Evolutionary conservation across 2,888 invertebrate genomes (phyloP).

Genomic region (Polydrusus tereticollis): DNA sequence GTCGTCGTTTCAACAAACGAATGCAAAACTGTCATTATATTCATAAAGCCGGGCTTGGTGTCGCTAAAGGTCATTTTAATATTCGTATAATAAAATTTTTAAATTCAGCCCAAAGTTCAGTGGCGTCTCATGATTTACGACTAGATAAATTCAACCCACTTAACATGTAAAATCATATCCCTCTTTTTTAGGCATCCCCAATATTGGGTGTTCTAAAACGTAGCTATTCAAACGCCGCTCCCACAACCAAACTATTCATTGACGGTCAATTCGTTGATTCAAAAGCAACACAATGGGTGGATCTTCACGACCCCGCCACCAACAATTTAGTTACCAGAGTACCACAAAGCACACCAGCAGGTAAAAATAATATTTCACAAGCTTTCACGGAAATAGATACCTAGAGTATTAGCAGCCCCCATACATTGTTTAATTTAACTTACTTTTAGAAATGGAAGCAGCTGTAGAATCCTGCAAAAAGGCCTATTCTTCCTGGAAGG

Average conservation of each 20-base stretch:
- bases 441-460: constrained; percentile 67
- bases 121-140: not conserved
- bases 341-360: constrained; percentile 85
- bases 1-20: not conserved
- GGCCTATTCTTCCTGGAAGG: constrained; percentile 84
- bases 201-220: constrained; percentile 48
- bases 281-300: constrained; percentile 93
- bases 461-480: constrained; percentile 90
- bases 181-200: constrained; percentile 47
- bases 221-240: constrained; percentile 67
- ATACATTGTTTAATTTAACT: not conserved
- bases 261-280: constrained; percentile 96
- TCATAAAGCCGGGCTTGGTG: not conserved
- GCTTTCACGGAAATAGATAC: too few relatives aligned
- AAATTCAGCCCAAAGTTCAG: not conserved
- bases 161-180: not conserved
- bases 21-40: not conserved
- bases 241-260: constrained; percentile 90
- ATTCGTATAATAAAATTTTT: not conserved
- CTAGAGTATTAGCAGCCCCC: too few relatives aligned
- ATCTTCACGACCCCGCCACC: constrained; percentile 95
- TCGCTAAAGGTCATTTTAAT: not conserved
- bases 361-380: constrained; percentile 69
- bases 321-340: constrained; percentile 86
- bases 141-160: not conserved